These are phyloP conservation scores for Luehdorfia chinensis DNA, from an alignment of 1,140 invertebrate genomes.

Conservation along the genomic window DNA sequence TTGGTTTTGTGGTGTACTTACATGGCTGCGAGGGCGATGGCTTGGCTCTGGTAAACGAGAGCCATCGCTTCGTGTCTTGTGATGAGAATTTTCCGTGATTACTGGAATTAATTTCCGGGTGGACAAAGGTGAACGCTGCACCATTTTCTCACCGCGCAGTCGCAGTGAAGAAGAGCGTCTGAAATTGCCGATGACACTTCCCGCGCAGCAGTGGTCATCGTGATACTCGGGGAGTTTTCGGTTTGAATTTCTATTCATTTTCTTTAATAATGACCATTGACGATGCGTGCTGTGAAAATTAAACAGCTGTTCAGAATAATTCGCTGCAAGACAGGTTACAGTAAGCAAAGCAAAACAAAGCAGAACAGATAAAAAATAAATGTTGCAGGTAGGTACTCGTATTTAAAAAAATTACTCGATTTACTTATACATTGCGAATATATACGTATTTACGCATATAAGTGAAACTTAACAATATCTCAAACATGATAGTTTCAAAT, in stretches of 20 bases:
- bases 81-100: conserved; percentile 71
- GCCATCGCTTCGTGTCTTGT: conserved; percentile 65
- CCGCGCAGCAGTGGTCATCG: conserved; percentile 68
- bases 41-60: conserved; percentile 56
- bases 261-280: conserved; percentile 61
- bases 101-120: conserved; percentile 69
- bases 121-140: conserved; percentile 68
- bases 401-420: conserved; percentile 7
- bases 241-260: conserved; percentile 64
- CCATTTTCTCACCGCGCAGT: conserved; percentile 76
- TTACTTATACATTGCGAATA: too few relatives aligned
- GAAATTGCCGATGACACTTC: conserved; percentile 66
- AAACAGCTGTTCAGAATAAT: conserved; percentile 45
- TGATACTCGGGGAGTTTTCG: conserved; percentile 63
- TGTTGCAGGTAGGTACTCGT: neutral
- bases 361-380: conserved; percentile 17
- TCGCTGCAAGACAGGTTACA: conserved; percentile 19
- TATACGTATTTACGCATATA: too few relatives aligned
- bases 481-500: too few relatives aligned
- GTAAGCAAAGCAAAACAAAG: conserved; percentile 24
- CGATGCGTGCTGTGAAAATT: conserved; percentile 50
- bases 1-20: conserved; percentile 34
- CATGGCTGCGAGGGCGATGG: conserved; percentile 68
- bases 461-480: too few relatives aligned
- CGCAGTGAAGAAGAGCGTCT: conserved; percentile 72